phyloP scores from a whole-genome alignment of 2,888 invertebrate species.

The Lumbricus terrestris region DNA sequence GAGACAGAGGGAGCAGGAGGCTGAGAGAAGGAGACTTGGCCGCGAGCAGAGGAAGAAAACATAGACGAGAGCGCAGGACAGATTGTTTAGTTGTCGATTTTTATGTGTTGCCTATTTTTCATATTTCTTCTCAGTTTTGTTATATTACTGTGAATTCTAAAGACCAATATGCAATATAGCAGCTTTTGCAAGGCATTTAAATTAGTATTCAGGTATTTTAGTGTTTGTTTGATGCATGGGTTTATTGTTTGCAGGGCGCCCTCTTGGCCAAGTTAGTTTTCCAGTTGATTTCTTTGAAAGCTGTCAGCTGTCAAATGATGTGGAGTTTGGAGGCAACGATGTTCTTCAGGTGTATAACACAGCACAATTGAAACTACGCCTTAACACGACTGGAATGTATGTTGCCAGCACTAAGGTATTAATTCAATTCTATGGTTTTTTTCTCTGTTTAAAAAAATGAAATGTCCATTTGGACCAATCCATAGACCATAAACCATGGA shows the following conservation, averaged over 20 bases:
- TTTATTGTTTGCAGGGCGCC: background rate
- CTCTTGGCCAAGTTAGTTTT: slow-evolving; percentile 71
- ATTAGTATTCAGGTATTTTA: no score
- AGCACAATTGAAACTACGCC: slow-evolving; percentile 85
- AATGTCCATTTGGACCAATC: background rate
- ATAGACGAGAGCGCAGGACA: no score
- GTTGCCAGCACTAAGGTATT: slow-evolving; percentile 80
- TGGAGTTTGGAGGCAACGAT: slow-evolving; percentile 93
- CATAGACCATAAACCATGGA: no score
- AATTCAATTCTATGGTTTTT: background rate
- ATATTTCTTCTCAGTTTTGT: no score
- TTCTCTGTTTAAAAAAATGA: background rate
- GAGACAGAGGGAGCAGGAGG: no score
- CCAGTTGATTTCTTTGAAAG: slow-evolving; percentile 97
- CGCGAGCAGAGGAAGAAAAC: no score
- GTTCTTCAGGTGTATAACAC: slow-evolving; percentile 89
- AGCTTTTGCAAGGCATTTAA: no score
- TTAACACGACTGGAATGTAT: slow-evolving; percentile 82
- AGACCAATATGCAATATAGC: no score
- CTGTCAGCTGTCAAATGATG: slow-evolving; percentile 84
- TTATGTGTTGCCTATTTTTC: no score
- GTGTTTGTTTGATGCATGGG: background rate
- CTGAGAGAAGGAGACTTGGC: no score
- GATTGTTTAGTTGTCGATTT: no score
- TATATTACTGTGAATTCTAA: no score